Conservation (phyloP, 2,888 invertebrate genomes). For the Platycnemis pennipes region DNA sequence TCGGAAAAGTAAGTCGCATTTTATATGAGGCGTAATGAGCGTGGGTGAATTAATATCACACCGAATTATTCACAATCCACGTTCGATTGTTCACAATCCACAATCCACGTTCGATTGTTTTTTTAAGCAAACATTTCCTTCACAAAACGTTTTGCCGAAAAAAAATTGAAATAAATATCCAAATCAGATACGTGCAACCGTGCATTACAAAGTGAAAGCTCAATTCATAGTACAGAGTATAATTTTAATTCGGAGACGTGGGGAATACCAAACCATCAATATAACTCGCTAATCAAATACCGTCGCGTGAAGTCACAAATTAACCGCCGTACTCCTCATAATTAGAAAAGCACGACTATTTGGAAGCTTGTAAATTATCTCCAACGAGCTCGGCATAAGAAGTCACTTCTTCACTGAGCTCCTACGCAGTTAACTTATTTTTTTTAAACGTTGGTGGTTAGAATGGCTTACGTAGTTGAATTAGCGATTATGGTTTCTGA, state of each 20-base stretch:
- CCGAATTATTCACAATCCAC: too few relatives aligned
- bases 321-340: background rate
- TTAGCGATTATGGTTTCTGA: background rate
- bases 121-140: background rate
- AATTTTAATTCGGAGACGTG: background rate
- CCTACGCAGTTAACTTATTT: background rate
- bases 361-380: background rate
- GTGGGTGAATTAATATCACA: too few relatives aligned
- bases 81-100: too few relatives aligned
- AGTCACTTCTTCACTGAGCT: background rate
- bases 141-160: too few relatives aligned
- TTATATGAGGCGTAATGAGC: too few relatives aligned
- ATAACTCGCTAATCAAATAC: background rate
- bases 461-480: too few relatives aligned
- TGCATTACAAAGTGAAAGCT: too few relatives aligned
- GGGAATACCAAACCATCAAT: background rate
- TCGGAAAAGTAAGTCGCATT: too few relatives aligned
- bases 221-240: too few relatives aligned
- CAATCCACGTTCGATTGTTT: background rate
- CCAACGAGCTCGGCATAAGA: background rate
- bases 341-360: background rate
- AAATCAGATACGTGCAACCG: too few relatives aligned
- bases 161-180: too few relatives aligned
- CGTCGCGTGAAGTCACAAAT: background rate
- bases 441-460: background rate